Evolutionary conservation across 2,888 invertebrate species (phyloP), one percentile per base, ranked within the genome.

Genomic region (Morpho deidamia): DNA sequence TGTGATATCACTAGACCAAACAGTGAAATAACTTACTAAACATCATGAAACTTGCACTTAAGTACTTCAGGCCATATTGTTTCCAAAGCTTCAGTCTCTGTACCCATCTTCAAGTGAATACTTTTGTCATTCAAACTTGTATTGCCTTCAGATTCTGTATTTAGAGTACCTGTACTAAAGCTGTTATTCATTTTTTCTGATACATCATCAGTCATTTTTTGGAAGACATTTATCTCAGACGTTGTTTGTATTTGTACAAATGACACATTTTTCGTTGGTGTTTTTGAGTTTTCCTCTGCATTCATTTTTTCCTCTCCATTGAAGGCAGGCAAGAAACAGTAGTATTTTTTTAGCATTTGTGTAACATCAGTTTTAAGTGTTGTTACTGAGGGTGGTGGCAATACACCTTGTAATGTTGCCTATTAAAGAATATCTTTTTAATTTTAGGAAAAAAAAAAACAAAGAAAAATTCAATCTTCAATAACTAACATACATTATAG

Each of bases 341-440:
- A 91, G 69, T 92, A 92, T 56, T 84, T 88, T 12, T 90, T 82
- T 11, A 95, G 88, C 78, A 94, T 93, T 69, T 93, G 93, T 32
- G 89, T 83, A 12, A 93, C 92, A 69, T 94, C 93, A 51, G 92
- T 86, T 65, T 93, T 92, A 23, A 93, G 82, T 38, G 91, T 92
- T 10, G 95, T 95, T 9, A 94, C 90, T 23, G 94, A 94, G 0
- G 95, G 95, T 8, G 95, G 95, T 14, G 95, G 95, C 8, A 93
- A 86, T 0, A 95, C 91, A 1, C 95, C 95, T 61, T 91, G 91
- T 8, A 95, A 77, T 44, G 90, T 91, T 70, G 91, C 91, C 74
- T 93, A 90, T 45, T 92, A 64, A 42, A 38, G 35, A 23, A 23
- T 1, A 23, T 23, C 1, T 23, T 5, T 23, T 23, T 23, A 23